Conservation (phyloP, 2,113 vertebrate species). For the Cacatua alba region DNA sequence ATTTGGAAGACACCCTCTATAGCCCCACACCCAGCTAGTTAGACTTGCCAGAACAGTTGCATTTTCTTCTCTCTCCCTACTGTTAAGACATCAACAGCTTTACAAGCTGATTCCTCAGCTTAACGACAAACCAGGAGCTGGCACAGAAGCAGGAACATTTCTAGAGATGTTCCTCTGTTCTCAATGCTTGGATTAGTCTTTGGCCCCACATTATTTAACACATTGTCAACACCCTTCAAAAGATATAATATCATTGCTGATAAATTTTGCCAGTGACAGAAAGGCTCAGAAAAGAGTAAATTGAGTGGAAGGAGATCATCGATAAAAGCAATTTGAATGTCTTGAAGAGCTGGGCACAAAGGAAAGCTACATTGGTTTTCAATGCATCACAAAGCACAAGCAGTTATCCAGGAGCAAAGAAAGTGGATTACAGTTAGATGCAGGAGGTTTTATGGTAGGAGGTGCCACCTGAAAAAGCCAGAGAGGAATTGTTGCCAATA, state of each 20-base stretch:
- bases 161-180: background rate
- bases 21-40: background rate
- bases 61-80: background rate
- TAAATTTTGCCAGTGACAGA: background rate
- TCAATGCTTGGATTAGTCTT: background rate
- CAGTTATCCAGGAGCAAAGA: background rate
- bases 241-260: background rate
- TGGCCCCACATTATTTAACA: background rate
- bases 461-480: background rate
- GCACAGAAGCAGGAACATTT: slow-evolving; percentile 5
- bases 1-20: background rate
- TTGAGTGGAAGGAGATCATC: background rate
- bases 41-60: background rate
- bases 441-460: background rate
- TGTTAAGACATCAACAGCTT: background rate
- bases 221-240: slow-evolving; percentile 31
- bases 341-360: background rate
- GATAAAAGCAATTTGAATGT: background rate
- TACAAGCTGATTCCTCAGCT: background rate
- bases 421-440: background rate
- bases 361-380: background rate
- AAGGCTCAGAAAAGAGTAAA: background rate
- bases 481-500: fast-evolving
- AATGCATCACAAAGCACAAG: background rate
- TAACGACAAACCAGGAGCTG: slow-evolving; percentile 4